Evolutionary conservation across 2,888 invertebrate genomes (phyloP).

Genomic region (Allophyes oxyacanthae): DNA sequence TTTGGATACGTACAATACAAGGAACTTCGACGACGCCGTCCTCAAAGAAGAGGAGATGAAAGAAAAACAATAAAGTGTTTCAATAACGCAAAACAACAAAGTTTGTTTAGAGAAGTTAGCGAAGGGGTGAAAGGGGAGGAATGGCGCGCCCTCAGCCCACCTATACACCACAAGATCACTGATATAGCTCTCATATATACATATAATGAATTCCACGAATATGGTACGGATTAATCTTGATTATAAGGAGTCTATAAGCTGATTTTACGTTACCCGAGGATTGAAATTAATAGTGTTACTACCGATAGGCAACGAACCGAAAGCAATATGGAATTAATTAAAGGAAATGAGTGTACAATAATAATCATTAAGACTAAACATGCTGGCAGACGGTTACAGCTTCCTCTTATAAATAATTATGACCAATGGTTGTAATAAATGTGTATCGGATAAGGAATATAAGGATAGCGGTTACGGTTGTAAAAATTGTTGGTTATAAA

Average conservation of each 20-base stretch:
- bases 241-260: slow-evolving; percentile 26
- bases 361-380: slow-evolving; percentile 38
- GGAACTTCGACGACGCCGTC: slow-evolving; percentile 62
- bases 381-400: slow-evolving; percentile 33
- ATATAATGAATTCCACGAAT: slow-evolving; percentile 33
- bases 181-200: slow-evolving; percentile 31
- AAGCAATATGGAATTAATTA: slow-evolving; percentile 30
- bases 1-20: slow-evolving; percentile 63
- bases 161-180: slow-evolving; percentile 25
- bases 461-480: slow-evolving; percentile 29
- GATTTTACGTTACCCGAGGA: slow-evolving; percentile 22
- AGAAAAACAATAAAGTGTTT: slow-evolving; percentile 86
- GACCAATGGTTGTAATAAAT: slow-evolving; percentile 32
- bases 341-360: slow-evolving; percentile 41
- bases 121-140: slow-evolving; percentile 60
- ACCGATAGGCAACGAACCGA: slow-evolving; percentile 28
- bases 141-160: slow-evolving; percentile 46
- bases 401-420: slow-evolving; percentile 49
- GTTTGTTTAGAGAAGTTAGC: slow-evolving; percentile 79
- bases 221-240: slow-evolving; percentile 25
- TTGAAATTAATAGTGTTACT: slow-evolving; percentile 20
- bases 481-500: slow-evolving; percentile 16
- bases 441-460: slow-evolving; percentile 24
- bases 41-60: slow-evolving; percentile 78
- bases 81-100: slow-evolving; percentile 85